These are phyloP conservation scores for Ophion costatus DNA, from an alignment of 2,888 invertebrate species.

Conservation along the genomic window DNA sequence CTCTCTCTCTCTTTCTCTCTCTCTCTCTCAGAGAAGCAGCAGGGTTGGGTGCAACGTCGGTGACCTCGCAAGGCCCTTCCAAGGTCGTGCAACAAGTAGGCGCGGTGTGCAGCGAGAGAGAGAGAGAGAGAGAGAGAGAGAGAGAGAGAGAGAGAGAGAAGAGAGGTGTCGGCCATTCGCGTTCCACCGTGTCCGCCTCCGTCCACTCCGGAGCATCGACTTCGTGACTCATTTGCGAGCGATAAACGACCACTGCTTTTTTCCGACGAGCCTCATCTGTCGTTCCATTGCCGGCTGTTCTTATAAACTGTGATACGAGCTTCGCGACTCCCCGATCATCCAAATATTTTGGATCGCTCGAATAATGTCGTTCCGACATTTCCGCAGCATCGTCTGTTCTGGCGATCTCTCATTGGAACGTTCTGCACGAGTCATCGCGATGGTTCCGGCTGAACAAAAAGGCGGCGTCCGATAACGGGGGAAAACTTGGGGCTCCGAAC, in stretches of 20 bases:
- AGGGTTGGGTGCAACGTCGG: conserved; percentile 78
- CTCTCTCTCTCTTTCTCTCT: too few relatives aligned
- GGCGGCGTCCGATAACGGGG: too few relatives aligned
- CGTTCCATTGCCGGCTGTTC: neutral
- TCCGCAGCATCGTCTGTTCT: too few relatives aligned
- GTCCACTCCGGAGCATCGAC: conserved; percentile 69
- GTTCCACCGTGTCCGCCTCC: conserved; percentile 66
- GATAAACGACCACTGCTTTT: conserved; percentile 69
- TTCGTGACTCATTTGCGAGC: conserved; percentile 80
- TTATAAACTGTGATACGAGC: neutral
- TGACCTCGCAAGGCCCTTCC: conserved; percentile 82
- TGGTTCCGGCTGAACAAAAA: too few relatives aligned
- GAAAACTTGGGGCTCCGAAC: conserved; percentile 43
- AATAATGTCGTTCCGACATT: too few relatives aligned
- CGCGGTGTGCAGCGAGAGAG: conserved; percentile 35
- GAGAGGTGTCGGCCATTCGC: conserved; percentile 67
- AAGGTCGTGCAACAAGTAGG: conserved; percentile 83
- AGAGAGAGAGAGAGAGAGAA: conserved; percentile 42
- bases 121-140: too few relatives aligned
- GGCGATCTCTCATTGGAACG: too few relatives aligned
- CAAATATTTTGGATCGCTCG: neutral
- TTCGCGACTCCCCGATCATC: neutral
- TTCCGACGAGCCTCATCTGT: neutral
- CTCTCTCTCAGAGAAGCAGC: conserved; percentile 18
- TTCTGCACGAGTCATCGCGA: too few relatives aligned